Evolutionary conservation across 2,888 invertebrate species (phyloP), one percentile per base, ranked within the genome.

Genomic region (Notocelia uddmanniana): DNA sequence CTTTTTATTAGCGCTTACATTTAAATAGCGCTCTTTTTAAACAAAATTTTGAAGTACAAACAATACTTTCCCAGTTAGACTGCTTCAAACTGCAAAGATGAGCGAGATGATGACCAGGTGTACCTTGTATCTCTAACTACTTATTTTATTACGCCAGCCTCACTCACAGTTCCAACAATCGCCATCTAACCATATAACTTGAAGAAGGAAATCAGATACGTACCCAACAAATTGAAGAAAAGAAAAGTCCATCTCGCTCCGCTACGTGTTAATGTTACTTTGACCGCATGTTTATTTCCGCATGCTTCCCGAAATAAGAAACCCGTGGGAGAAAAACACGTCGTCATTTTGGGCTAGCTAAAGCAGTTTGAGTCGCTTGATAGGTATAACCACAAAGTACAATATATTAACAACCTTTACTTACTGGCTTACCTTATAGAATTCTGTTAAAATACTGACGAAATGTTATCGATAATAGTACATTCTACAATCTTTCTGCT

Each of bases 211-310:
- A n/a, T n/a, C 6, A 45, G 45, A 45, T n/a, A 45, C 45, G n/a
- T 45, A 9, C 23, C 21, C 5, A 21, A 21, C 15, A 54, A 15
- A 54, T 21, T 54, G 21, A 54, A 21, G 23, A 23, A 21, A 21
- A 23, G 13, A 15, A 21, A 54, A 54, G 21, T 23, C n/a, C 13
- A 21, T 21, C 13, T 21, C 13, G 5, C 18, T n/a, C 21, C 21
- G 13, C 15, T 21, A 54, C 13, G 52, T 54, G 23, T 54, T 15
- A 54, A 54, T 54, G 52, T 54, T 54, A 13, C 21, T 54, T 54
- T 54, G 21, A 23, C 52, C 52, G 15, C 0, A 5, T 15, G 21
- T 45, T 45, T 45, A 19, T 13, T 21, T 52, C 21, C 23, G 52
- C 21, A 13, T 21, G 6, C 13, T 54, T 45, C 6, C 21, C 23